Evolutionary conservation across 2,113 vertebrate genomes (phyloP).

Genomic region (Ailurus styani): DNA sequence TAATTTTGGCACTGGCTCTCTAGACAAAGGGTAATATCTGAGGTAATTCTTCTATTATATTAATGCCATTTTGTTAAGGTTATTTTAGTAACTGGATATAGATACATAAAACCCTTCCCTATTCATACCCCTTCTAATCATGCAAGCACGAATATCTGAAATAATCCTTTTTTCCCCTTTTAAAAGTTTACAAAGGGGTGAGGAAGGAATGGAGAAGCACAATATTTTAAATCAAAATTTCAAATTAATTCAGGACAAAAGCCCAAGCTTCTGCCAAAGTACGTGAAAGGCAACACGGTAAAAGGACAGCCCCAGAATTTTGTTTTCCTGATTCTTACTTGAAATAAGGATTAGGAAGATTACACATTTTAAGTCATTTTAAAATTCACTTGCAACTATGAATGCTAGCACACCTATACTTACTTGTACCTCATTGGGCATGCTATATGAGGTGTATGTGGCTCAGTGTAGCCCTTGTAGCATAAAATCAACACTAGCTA

Average conservation of each 20-base stretch:
- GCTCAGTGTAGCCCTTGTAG: background rate
- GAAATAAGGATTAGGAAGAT: conserved; percentile 2
- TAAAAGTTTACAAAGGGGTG: background rate
- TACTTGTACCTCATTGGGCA: background rate
- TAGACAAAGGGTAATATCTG: background rate
- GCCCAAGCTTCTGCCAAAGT: background rate
- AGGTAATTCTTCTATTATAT: background rate
- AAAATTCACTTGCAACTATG: background rate
- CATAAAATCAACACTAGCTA: background rate
- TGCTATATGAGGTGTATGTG: background rate
- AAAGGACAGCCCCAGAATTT: background rate
- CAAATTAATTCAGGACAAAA: conserved; percentile 21
- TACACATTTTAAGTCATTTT: background rate
- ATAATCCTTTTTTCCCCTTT: background rate
- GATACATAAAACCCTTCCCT: background rate
- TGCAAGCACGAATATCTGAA: background rate
- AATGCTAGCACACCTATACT: background rate
- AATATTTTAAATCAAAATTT: background rate
- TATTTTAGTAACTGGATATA: background rate
- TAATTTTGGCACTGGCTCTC: background rate
- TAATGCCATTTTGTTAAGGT: background rate
- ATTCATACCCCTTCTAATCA: background rate
- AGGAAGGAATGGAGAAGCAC: background rate
- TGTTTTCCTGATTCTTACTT: conserved; percentile 3
- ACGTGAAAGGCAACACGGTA: background rate